Conservation (phyloP, 2,113 vertebrate genomes). For the Eulacestoma nigropectus region DNA sequence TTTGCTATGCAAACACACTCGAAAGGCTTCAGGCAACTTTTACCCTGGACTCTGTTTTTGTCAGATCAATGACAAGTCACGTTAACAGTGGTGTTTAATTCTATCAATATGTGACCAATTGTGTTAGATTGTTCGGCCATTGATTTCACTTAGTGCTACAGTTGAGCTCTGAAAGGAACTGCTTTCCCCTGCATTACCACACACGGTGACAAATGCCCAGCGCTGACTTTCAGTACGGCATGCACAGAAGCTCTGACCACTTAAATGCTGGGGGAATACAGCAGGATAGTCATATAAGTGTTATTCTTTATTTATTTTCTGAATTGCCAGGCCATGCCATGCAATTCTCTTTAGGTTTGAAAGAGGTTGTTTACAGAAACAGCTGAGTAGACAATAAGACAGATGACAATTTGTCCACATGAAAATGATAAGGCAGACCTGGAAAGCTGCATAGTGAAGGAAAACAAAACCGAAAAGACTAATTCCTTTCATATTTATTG, state of each 20-base stretch:
- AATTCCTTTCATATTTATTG: neutral
- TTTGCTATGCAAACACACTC: conserved; percentile 51
- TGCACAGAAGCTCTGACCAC: neutral
- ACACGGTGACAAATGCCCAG: conserved; percentile 66
- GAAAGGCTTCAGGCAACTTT: conserved; percentile 71
- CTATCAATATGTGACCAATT: conserved; percentile 91
- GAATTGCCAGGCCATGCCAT: neutral
- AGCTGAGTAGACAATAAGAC: conserved; percentile 1
- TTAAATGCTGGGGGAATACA: conserved; percentile 1
- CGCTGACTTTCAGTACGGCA: neutral
- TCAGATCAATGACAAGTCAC: conserved; percentile 83
- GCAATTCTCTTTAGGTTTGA: conserved; percentile 13
- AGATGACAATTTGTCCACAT: neutral
- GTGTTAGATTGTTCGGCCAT: conserved; percentile 88
- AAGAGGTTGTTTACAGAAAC: neutral
- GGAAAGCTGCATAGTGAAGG: neutral
- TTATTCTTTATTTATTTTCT: neutral
- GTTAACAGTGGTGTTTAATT: conserved; percentile 91
- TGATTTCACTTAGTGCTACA: conserved; percentile 88
- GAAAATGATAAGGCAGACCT: neutral
- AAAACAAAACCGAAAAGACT: neutral
- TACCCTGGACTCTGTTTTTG: conserved; percentile 67
- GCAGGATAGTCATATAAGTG: neutral
- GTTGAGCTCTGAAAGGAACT: conserved; percentile 73
- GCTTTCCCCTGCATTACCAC: conserved; percentile 64